Base-by-base conservation (phyloP, 2,797 vertebrate genomes). In the Sciaenops ocellatus region DNA sequence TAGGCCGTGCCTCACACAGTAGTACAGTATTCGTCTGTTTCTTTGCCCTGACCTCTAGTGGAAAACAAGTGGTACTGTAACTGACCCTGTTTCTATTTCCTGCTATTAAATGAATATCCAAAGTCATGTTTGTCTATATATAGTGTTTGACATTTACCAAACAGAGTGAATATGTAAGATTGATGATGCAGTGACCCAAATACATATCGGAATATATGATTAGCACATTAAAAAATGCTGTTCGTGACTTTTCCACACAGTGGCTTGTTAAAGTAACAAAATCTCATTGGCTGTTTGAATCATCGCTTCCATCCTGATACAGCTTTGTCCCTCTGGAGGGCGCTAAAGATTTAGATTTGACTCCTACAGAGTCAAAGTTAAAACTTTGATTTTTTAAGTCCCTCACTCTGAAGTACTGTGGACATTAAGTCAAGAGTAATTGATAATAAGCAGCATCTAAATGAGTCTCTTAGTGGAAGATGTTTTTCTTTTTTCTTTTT, bases 1-100 rank as follows among this genome's bases (percentile, higher is more conserved):
- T 5, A 38, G 42, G 34, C 44, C 24, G 41, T 57, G 12, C 17
- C 13, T 59, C 64, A 51, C 3, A 42, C 26, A 18, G 38, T 8
- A 18, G 50, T 2, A 28, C 26, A 50, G 9, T 3, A 0, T 26
- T 71, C 20, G 26, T 87, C 13, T 82, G 76, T 83, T 85, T 90
- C 48, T 84, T 62, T 75, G 52, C 54, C 22, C 86, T 93, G 92
- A 87, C 90, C 89, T 91, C 93, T 91, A 85, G 87, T 89, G 93
- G 90, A 46, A 1, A 66, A 50, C 11, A 28, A 28, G 0, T 4
- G 34, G 22, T 61, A 89, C 60, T 89, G 80, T 44, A 48, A 17
- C 60, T 16, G 26, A 42, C 11, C 56, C 1, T 28, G 15, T 34
- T 22, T 18, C 1, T 17, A 16, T 42, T 44, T 47, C 12, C 11